A percentile compares a stretch with the other conserved stretches of the same genome.
These are phyloP conservation scores for Cosmopolites sordidus DNA, from an alignment of 2,888 invertebrate genomes.

Conservation along the genomic window DNA sequence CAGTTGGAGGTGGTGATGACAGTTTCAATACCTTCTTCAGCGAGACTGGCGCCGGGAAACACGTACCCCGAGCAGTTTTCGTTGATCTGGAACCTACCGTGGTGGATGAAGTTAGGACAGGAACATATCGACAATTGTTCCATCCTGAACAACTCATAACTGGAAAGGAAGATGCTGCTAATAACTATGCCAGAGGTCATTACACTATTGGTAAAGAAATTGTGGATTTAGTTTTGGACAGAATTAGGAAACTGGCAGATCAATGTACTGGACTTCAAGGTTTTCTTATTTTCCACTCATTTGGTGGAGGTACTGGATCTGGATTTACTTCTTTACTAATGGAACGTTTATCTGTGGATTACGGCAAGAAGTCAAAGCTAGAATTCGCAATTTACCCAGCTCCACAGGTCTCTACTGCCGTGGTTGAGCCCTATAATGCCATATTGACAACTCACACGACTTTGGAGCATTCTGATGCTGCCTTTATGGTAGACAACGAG, in stretches of 20 bases:
- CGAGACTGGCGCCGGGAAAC: slow-evolving; percentile 62
- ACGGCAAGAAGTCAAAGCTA: slow-evolving; percentile 89
- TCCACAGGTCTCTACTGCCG: slow-evolving; percentile 66
- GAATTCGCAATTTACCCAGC: slow-evolving; percentile 78
- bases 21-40: slow-evolving; percentile 53
- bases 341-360: slow-evolving; percentile 60
- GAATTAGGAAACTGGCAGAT: slow-evolving; percentile 61
- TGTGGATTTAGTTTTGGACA: slow-evolving; percentile 66
- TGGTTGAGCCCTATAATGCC: slow-evolving; percentile 76
- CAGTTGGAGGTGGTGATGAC: slow-evolving; percentile 36
- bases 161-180: slow-evolving; percentile 81
- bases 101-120: slow-evolving; percentile 56
- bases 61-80: slow-evolving; percentile 77
- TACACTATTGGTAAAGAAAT: slow-evolving; percentile 73
- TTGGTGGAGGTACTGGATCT: slow-evolving; percentile 75
- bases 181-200: slow-evolving; percentile 80
- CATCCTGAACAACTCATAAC: slow-evolving; percentile 70
- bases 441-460: slow-evolving; percentile 88
- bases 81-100: slow-evolving; percentile 85
- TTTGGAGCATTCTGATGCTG: slow-evolving; percentile 64
- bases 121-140: slow-evolving; percentile 55
- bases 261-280: slow-evolving; percentile 59
- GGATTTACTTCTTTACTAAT: slow-evolving; percentile 67
- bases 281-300: slow-evolving; percentile 62
- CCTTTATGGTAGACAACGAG: slow-evolving; percentile 74